Conservation (phyloP, 2,797 vertebrate genomes). For the Ceryle rudis region DNA sequence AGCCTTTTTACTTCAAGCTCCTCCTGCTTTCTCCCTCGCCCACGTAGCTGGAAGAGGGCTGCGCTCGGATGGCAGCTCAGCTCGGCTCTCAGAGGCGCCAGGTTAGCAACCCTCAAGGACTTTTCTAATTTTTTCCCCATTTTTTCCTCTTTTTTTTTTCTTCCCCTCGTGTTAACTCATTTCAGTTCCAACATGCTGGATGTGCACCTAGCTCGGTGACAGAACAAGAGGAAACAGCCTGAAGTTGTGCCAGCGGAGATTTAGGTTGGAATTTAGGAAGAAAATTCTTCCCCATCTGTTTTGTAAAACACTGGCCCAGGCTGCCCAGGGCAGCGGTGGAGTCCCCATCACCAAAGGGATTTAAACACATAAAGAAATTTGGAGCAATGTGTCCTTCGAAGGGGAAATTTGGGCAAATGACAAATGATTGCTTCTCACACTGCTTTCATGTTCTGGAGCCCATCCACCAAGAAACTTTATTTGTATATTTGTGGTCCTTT, state of each 20-base stretch:
- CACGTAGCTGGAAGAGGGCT: not conserved
- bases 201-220: not conserved
- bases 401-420: not conserved
- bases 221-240: not conserved
- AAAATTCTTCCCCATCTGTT: not conserved
- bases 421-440: not conserved
- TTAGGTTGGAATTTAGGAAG: not conserved
- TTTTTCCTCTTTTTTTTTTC: not conserved
- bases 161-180: not conserved
- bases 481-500: not conserved
- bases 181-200: not conserved
- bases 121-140: not conserved
- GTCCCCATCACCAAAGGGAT: not conserved
- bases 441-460: not conserved
- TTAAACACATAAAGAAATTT: not conserved
- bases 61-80: fast-evolving
- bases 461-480: not conserved
- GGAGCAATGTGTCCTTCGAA: not conserved
- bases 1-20: not conserved
- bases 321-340: not conserved
- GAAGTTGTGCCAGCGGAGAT: not conserved
- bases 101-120: not conserved
- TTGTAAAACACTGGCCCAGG: not conserved
- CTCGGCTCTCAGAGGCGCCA: fast-evolving
- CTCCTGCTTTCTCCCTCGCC: not conserved